These are phyloP conservation scores for Andrena marginata DNA, from an alignment of 2,888 invertebrate genomes.

Conservation along the genomic window DNA sequence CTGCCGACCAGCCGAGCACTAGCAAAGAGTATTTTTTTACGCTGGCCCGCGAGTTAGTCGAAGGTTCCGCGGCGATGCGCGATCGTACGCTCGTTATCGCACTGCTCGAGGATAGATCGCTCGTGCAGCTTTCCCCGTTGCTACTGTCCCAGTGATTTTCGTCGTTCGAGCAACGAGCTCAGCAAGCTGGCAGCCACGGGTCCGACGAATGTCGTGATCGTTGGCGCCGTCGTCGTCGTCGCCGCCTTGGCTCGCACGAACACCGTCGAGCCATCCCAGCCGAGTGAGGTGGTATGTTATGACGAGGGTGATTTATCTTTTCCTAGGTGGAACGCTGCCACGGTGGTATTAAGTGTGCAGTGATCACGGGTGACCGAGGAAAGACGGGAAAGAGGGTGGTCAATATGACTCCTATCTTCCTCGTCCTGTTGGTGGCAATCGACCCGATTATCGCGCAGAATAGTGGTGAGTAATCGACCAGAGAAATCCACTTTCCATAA, in stretches of 20 bases:
- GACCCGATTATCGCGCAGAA: slow-evolving; percentile 84
- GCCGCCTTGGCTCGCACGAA: slow-evolving; percentile 19
- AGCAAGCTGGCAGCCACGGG: neutral
- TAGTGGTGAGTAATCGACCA: slow-evolving; percentile 82
- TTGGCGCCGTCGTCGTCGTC: neutral
- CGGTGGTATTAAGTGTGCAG: slow-evolving; percentile 83
- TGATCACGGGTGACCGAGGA: slow-evolving; percentile 80
- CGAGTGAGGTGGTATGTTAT: slow-evolving; percentile 77
- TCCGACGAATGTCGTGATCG: neutral
- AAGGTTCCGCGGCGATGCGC: slow-evolving; percentile 11
- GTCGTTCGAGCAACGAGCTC: too few species aligned
- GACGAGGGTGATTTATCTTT: slow-evolving; percentile 81
- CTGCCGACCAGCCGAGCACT: slow-evolving; percentile 19
- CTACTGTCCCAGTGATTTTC: neutral
- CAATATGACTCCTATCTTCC: slow-evolving; percentile 85
- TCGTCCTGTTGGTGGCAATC: slow-evolving; percentile 84
- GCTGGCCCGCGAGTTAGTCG: slow-evolving; percentile 50
- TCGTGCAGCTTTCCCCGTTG: neutral
- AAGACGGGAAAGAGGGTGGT: slow-evolving; percentile 82
- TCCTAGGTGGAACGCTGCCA: slow-evolving; percentile 81
- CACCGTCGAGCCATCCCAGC: neutral
- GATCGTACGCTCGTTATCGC: neutral
- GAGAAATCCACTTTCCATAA: slow-evolving; percentile 68
- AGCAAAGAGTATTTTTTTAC: slow-evolving; percentile 59
- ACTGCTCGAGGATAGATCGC: slow-evolving; percentile 56